Evolutionary conservation across 2,113 vertebrate genomes (phyloP).

Genomic region (Cavia porcellus): DNA sequence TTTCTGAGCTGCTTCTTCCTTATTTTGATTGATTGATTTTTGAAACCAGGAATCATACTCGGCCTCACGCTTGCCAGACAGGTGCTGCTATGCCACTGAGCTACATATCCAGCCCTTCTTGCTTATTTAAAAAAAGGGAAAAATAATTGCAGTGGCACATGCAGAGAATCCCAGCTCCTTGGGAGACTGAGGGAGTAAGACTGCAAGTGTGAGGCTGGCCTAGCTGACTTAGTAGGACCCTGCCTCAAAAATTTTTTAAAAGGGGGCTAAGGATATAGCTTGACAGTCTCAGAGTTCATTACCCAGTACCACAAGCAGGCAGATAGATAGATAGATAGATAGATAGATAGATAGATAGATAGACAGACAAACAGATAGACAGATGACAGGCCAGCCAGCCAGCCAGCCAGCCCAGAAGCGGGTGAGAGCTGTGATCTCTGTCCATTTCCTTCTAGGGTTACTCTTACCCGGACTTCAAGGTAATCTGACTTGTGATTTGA

Average conservation of each 20-base stretch:
- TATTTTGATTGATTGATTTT: too few relatives aligned
- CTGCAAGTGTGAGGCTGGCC: neutral
- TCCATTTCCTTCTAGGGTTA: neutral
- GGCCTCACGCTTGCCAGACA: too few relatives aligned
- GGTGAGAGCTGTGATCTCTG: neutral
- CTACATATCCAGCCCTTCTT: neutral
- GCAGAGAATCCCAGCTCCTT: neutral
- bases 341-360: neutral
- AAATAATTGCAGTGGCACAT: neutral
- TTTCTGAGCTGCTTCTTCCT: neutral
- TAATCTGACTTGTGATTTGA: neutral
- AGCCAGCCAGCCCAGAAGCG: neutral
- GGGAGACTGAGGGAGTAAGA: neutral
- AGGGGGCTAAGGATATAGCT: neutral
- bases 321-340: neutral
- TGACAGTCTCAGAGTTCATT: neutral
- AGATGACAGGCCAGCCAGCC: too few relatives aligned
- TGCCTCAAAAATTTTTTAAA: neutral
- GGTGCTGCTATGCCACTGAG: too few relatives aligned
- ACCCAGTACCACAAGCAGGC: neutral
- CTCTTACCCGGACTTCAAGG: neutral
- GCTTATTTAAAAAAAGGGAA: neutral
- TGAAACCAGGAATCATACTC: too few relatives aligned
- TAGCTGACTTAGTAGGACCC: neutral
- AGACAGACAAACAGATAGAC: too few relatives aligned